These are phyloP conservation scores for Bembecia ichneumoniformis DNA, from an alignment of 2,888 invertebrate genomes.

Conservation along the genomic window DNA sequence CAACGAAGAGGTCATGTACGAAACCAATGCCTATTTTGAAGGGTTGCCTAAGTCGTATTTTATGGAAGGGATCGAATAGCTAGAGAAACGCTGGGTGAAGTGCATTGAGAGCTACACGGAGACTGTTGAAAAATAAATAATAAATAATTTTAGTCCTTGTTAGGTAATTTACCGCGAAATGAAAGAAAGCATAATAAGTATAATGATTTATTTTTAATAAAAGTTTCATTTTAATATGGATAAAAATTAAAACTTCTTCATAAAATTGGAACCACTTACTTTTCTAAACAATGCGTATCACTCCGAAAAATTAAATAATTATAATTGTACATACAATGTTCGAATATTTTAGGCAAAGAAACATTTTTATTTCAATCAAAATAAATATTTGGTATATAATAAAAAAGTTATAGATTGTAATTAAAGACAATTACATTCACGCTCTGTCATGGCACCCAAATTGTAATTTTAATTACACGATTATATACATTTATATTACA, in stretches of 20 bases:
- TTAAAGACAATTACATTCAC: constrained; percentile 1
- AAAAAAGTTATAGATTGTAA: constrained; percentile 2
- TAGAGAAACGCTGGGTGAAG: no score
- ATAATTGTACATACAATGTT: no score
- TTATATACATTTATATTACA: constrained; percentile 28
- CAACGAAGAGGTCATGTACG: no score
- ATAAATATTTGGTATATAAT: constrained; percentile 9
- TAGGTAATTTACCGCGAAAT: neutral
- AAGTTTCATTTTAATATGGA: neutral
- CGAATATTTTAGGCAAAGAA: neutral
- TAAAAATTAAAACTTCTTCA: neutral
- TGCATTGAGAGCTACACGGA: no score
- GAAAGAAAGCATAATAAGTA: neutral
- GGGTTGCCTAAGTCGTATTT: no score
- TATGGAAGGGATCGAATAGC: no score
- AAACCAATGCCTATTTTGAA: no score
- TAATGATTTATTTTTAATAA: neutral
- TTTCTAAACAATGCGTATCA: neutral
- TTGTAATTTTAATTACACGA: constrained; percentile 21
- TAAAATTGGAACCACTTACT: neutral
- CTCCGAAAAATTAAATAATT: neutral
- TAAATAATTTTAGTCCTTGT: no score
- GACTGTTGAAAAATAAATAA: no score
- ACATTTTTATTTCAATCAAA: constrained; percentile 4
- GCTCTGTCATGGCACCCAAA: constrained; percentile 44